These are phyloP conservation scores for Zosterops lateralis DNA, from an alignment of 2,113 vertebrate genomes.

Conservation along the genomic window DNA sequence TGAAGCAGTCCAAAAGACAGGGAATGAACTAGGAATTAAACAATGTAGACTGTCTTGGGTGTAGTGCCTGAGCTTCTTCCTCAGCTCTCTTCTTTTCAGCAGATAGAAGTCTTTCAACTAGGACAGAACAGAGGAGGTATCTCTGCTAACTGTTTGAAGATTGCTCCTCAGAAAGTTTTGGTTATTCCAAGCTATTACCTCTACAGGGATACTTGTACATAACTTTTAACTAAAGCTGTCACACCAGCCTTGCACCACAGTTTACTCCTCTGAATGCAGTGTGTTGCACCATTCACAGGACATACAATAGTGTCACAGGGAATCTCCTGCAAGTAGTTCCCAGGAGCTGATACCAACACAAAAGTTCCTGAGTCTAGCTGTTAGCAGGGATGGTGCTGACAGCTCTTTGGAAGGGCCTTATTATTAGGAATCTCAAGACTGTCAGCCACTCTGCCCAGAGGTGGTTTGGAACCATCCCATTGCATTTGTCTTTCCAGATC, in stretches of 20 bases:
- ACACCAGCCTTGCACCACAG: background rate
- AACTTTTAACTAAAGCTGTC: background rate
- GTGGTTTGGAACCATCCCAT: background rate
- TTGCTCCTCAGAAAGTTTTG: background rate
- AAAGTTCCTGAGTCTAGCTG: background rate
- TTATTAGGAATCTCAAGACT: background rate
- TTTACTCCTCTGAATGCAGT: background rate
- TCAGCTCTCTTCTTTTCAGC: background rate
- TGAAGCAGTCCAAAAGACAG: background rate
- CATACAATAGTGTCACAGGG: background rate
- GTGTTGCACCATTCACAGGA: background rate
- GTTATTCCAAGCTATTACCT: background rate
- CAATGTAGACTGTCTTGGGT: accelerated
- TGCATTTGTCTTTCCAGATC: background rate
- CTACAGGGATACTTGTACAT: background rate
- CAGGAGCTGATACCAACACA: background rate
- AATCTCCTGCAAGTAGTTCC: background rate
- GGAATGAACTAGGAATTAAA: background rate
- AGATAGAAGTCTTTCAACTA: background rate
- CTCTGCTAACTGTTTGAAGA: background rate
- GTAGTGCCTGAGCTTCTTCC: background rate
- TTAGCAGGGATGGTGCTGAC: background rate
- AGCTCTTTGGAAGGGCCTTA: background rate
- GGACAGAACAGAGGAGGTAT: background rate
- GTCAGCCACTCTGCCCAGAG: background rate